Conservation (phyloP, 1,140 invertebrate species). For the Drosophila navojoa region DNA sequence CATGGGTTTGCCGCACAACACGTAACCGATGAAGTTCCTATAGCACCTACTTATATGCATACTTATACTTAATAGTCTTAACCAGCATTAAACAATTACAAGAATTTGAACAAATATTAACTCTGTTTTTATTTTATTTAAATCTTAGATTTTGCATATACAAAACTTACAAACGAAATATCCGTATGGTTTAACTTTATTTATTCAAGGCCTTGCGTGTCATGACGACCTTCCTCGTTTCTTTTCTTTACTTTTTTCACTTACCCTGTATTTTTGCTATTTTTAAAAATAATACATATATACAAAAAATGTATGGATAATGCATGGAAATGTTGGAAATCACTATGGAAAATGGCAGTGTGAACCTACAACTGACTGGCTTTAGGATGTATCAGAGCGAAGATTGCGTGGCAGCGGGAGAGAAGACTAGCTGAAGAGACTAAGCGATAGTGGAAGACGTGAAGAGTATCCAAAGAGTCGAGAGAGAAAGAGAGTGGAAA, state of each 20-base stretch:
- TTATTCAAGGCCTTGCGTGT: constrained; percentile 36
- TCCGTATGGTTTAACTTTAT: constrained; percentile 39
- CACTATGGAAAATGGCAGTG: constrained; percentile 62
- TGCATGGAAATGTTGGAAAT: constrained; percentile 64
- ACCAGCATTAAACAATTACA: constrained; percentile 8
- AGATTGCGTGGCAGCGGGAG: constrained; percentile 28
- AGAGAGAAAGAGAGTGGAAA: constrained; percentile 18
- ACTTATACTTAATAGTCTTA: constrained; percentile 3
- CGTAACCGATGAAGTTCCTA: constrained; percentile 34
- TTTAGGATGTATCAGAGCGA: constrained; percentile 35
- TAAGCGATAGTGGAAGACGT: constrained; percentile 33
- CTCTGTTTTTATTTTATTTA: constrained; percentile 67
- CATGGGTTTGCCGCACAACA: not conserved
- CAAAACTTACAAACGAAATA: constrained; percentile 65
- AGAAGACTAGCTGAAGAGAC: constrained; percentile 65
- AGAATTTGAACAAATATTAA: constrained; percentile 18
- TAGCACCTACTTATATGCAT: constrained; percentile 12
- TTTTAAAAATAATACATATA: constrained; percentile 79
- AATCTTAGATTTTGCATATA: constrained; percentile 63
- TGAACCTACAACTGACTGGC: constrained; percentile 59
- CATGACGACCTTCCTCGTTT: constrained; percentile 37
- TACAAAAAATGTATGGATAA: constrained; percentile 70
- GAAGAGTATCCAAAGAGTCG: not conserved
- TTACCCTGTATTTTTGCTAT: constrained; percentile 74
- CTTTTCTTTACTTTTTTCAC: constrained; percentile 32